phyloP scores from a whole-genome alignment of 2,797 vertebrate species.

The Gouania willdenowi region DNA sequence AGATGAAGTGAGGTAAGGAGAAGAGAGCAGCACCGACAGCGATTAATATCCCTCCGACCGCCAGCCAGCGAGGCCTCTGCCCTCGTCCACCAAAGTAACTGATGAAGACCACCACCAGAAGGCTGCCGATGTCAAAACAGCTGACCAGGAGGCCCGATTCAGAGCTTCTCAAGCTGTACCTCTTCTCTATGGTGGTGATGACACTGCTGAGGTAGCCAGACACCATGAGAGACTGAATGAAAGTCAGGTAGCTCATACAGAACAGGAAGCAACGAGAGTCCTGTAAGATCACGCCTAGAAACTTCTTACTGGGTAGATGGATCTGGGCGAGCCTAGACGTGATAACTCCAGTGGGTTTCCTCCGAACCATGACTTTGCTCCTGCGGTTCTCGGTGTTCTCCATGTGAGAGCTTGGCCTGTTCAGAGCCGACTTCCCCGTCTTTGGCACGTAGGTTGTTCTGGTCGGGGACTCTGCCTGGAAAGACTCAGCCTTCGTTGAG shows the following conservation, averaged over 20 bases:
- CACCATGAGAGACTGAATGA: constrained; percentile 98
- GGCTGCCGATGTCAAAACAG: constrained; percentile 97
- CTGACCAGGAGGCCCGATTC: constrained; percentile 96
- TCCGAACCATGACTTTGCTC: constrained; percentile 45
- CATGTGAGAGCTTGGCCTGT: constrained; percentile 55
- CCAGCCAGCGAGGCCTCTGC: constrained; percentile 92
- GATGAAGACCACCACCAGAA: constrained; percentile 95
- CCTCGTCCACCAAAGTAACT: constrained; percentile 95
- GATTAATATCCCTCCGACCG: constrained; percentile 88
- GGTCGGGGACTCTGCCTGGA: constrained; percentile 25
- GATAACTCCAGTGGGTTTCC: constrained; percentile 46
- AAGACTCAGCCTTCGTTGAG: constrained; percentile 27
- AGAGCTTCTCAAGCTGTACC: constrained; percentile 92
- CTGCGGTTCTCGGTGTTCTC: constrained; percentile 55
- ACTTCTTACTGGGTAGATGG: constrained; percentile 71
- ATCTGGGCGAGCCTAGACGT: constrained; percentile 35
- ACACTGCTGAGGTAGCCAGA: constrained; percentile 98
- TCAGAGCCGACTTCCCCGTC: constrained; percentile 54
- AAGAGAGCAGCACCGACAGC: constrained; percentile 90
- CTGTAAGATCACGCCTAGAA: constrained; percentile 74
- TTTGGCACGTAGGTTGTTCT: constrained; percentile 25
- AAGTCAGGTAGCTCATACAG: constrained; percentile 96
- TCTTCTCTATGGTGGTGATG: constrained; percentile 97
- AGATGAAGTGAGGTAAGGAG: constrained; percentile 96
- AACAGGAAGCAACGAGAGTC: constrained; percentile 94